phyloP scores from a whole-genome alignment of 1,140 invertebrate genomes.

The Rhizoglyphus robini region DNA sequence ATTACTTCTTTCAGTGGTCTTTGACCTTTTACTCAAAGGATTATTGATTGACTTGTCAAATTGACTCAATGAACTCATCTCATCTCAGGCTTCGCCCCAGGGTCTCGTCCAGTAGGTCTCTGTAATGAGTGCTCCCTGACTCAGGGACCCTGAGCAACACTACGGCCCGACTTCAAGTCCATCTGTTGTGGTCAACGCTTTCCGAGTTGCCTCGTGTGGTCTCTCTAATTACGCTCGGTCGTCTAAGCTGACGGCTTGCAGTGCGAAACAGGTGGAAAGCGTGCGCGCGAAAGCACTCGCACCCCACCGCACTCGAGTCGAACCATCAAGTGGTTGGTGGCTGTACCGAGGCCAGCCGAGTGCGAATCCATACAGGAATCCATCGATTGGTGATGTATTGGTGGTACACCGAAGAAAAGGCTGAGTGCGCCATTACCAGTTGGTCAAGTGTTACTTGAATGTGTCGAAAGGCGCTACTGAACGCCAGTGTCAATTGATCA shows the following conservation, averaged over 20 bases:
- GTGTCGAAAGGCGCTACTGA: not conserved
- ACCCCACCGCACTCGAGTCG: not conserved
- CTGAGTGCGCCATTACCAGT: not conserved
- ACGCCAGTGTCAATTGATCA: no score
- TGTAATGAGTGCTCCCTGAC: no score
- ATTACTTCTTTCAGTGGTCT: no score
- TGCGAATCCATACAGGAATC: no score
- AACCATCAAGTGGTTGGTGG: not conserved
- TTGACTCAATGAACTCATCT: not conserved
- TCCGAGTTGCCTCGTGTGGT: not conserved
- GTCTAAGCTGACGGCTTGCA: not conserved
- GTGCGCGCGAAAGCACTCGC: not conserved
- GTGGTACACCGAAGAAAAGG: no score
- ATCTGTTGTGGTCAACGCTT: not conserved
- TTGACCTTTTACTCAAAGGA: constrained; percentile 2
- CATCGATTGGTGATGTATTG: no score
- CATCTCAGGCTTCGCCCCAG: not conserved
- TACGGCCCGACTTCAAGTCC: not conserved
- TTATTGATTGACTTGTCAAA: constrained; percentile 14
- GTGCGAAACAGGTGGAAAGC: constrained; percentile 19
- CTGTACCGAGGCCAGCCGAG: no score
- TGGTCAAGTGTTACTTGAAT: not conserved
- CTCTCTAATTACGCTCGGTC: not conserved
- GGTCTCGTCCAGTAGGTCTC: not conserved
- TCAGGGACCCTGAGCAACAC: no score